These are phyloP conservation scores for Misgurnus mizolepis DNA, from an alignment of 2,113 vertebrate genomes.

Conservation along the genomic window DNA sequence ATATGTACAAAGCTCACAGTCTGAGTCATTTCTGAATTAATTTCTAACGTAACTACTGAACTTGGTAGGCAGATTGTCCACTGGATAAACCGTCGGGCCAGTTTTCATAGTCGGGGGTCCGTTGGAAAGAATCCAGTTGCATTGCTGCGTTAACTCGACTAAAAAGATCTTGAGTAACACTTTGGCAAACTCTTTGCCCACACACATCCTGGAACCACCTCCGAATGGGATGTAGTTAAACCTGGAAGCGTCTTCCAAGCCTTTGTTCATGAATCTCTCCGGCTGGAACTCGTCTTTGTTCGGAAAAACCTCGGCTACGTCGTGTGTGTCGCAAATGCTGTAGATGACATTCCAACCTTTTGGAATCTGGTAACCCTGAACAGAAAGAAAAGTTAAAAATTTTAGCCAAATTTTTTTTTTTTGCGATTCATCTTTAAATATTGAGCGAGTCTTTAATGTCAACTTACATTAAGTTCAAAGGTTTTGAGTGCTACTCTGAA, in stretches of 20 bases:
- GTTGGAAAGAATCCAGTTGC: slow-evolving; percentile 92
- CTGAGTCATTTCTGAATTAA: slow-evolving; percentile 33
- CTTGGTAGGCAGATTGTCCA: slow-evolving; percentile 92
- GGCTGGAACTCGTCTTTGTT: slow-evolving; percentile 94
- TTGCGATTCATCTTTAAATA: too few relatives aligned
- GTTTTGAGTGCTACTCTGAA: slow-evolving; percentile 95
- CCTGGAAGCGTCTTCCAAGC: slow-evolving; percentile 77
- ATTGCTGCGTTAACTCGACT: slow-evolving; percentile 87
- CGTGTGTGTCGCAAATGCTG: slow-evolving; percentile 96
- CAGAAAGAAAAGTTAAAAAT: neutral
- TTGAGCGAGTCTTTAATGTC: neutral
- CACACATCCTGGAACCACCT: slow-evolving; percentile 92
- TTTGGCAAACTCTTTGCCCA: slow-evolving; percentile 97
- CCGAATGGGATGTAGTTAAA: slow-evolving; percentile 98
- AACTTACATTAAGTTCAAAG: slow-evolving; percentile 91
- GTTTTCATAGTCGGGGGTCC: slow-evolving; percentile 96
- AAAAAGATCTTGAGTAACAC: slow-evolving; percentile 94
- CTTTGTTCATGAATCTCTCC: slow-evolving; percentile 84
- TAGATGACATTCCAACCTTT: slow-evolving; percentile 99
- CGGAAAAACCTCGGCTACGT: slow-evolving; percentile 88
- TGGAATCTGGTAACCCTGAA: slow-evolving; percentile 95
- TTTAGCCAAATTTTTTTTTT: too few relatives aligned
- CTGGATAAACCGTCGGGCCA: slow-evolving; percentile 89
- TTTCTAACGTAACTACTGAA: slow-evolving; percentile 81
- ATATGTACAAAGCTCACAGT: slow-evolving; percentile 62